Percentiles rank a stretch among this genome's conserved stretches.
These are phyloP conservation scores for Sphecodes monilicornis DNA, from an alignment of 2,888 invertebrate species.

Conservation along the genomic window DNA sequence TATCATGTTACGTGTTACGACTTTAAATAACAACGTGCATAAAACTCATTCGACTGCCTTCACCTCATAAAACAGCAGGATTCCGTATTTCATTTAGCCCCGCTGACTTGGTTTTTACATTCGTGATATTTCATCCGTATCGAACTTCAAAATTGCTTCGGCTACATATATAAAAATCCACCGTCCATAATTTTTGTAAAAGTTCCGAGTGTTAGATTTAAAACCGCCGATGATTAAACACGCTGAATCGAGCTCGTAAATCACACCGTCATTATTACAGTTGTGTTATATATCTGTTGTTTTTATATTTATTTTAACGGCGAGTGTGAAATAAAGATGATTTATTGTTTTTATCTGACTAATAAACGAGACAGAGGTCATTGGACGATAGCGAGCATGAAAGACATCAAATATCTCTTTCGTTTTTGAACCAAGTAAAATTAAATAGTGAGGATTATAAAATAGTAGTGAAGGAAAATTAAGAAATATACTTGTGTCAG, in stretches of 20 bases:
- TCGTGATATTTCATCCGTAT: not conserved
- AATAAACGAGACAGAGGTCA: not conserved
- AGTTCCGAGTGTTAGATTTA: not conserved
- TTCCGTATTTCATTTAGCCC: not conserved
- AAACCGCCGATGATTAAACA: not conserved
- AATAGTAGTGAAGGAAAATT: not conserved
- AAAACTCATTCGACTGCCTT: not conserved
- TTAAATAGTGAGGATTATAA: not conserved
- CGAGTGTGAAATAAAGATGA: not conserved
- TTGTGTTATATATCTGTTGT: not conserved
- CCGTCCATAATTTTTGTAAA: not conserved
- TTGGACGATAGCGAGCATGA: not conserved
- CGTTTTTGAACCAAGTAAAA: not conserved
- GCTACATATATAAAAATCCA: not conserved
- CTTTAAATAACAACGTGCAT: not conserved
- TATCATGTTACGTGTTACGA: not conserved
- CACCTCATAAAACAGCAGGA: not conserved
- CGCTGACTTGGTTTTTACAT: not conserved
- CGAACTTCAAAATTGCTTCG: constrained; percentile 2
- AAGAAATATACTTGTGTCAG: not conserved
- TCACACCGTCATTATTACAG: not conserved
- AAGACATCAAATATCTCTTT: not conserved
- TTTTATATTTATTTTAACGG: not conserved
- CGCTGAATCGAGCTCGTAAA: not conserved
- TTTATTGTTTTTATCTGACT: not conserved